These are phyloP conservation scores for Vimba vimba DNA, from an alignment of 2,113 vertebrate species.

Conservation along the genomic window DNA sequence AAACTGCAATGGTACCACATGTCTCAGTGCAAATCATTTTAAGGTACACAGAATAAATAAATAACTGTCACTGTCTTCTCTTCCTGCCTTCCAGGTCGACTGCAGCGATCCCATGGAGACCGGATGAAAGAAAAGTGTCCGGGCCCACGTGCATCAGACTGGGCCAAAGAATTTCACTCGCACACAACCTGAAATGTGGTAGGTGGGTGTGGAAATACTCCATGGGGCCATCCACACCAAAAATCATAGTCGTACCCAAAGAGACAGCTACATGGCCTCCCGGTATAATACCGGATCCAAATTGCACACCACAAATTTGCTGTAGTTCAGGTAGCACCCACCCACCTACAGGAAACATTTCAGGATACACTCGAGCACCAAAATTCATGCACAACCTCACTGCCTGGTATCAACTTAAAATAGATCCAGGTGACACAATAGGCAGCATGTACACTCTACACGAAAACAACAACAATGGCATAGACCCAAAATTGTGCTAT, in stretches of 20 bases:
- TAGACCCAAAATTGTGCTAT: background rate
- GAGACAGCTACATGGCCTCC: conserved; percentile 33
- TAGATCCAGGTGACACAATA: background rate
- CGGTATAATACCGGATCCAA: background rate
- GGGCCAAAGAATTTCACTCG: conserved; percentile 21
- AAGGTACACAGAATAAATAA: background rate
- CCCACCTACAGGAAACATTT: background rate
- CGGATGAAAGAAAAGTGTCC: background rate
- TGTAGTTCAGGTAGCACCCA: background rate
- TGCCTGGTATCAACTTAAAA: conserved; percentile 7
- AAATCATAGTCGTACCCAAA: background rate
- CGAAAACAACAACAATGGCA: background rate
- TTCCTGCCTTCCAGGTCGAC: background rate
- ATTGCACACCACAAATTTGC: conserved; percentile 24
- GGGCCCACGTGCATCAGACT: background rate
- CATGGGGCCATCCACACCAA: conserved; percentile 10
- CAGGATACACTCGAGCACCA: background rate
- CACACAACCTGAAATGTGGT: conserved; percentile 12
- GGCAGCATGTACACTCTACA: background rate
- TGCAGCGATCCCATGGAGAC: conserved; percentile 30
- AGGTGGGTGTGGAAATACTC: conserved; percentile 40
- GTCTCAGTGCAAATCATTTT: conserved; percentile 29
- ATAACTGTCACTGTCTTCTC: too few species aligned
- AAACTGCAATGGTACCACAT: conserved; percentile 26
- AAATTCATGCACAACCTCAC: background rate